A percentile compares a stretch with the other conserved stretches of the same genome.
These are phyloP conservation scores for Melikaiella ostensackeni DNA, from an alignment of 2,888 invertebrate species.

Conservation along the genomic window DNA sequence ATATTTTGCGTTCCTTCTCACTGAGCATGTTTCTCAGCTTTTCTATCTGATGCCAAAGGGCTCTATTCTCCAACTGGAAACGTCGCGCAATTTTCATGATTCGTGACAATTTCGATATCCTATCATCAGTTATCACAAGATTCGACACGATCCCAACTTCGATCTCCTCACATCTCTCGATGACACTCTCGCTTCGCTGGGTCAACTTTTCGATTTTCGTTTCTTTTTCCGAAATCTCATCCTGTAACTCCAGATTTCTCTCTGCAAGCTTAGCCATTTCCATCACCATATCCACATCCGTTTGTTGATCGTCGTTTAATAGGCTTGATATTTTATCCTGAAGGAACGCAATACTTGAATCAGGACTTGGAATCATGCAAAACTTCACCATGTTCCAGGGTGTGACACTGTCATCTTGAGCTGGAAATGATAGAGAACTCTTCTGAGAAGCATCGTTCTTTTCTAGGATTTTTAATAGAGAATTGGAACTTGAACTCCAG, in stretches of 20 bases:
- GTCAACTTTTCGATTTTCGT: background rate
- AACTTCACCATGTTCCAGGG: background rate
- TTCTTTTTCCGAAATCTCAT: background rate
- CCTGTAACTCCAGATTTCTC: background rate
- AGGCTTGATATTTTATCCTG: background rate
- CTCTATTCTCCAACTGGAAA: constrained; percentile 32
- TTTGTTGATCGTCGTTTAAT: background rate
- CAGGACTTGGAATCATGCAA: background rate
- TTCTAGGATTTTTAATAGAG: background rate
- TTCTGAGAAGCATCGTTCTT: background rate
- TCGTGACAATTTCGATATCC: constrained; percentile 23
- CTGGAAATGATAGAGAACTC: background rate
- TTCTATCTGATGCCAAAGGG: constrained; percentile 14
- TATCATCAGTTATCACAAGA: constrained; percentile 19
- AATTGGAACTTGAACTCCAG: background rate
- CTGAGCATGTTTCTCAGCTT: background rate
- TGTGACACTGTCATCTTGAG: background rate
- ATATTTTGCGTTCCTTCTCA: constrained; percentile 35
- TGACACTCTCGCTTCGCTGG: background rate
- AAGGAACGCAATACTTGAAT: background rate
- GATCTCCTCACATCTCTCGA: constrained; percentile 8
- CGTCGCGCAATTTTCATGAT: constrained; percentile 28
- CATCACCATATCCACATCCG: background rate
- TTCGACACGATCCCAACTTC: constrained; percentile 13
- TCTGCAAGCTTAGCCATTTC: background rate